Percentiles rank a stretch among this genome's conserved stretches.
phyloP scores from a whole-genome alignment of 2,888 invertebrate species.

The Cerceris ruficornis region DNA sequence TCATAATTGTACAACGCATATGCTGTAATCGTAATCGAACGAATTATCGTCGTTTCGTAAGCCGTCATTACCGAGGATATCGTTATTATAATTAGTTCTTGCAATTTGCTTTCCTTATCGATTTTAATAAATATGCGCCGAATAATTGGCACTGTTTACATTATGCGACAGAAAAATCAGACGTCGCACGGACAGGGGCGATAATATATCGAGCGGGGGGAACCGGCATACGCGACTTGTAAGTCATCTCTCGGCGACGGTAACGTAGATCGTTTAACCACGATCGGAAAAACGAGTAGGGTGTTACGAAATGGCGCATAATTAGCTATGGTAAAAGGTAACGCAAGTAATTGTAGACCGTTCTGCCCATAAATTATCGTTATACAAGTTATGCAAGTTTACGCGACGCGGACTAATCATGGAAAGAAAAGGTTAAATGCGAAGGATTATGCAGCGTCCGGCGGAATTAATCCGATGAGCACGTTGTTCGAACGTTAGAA shows the following conservation, averaged over 20 bases:
- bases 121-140: background rate
- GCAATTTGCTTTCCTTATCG: background rate
- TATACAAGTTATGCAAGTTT: background rate
- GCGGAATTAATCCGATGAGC: too few species aligned
- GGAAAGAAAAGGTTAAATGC: slow-evolving; percentile 12
- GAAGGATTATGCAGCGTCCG: background rate
- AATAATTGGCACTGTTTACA: slow-evolving; percentile 30
- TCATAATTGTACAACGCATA: background rate
- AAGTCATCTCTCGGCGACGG: slow-evolving; percentile 37
- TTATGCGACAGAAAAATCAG: slow-evolving; percentile 7
- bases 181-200: slow-evolving; percentile 8
- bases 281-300: slow-evolving; percentile 5
- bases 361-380: slow-evolving; percentile 3
- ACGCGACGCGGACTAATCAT: background rate
- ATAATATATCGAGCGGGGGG: slow-evolving; percentile 38
- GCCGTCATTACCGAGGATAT: background rate
- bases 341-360: slow-evolving; percentile 1
- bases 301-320: slow-evolving; percentile 40
- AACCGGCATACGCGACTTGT: slow-evolving; percentile 26
- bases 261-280: slow-evolving; percentile 18
- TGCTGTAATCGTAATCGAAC: background rate
- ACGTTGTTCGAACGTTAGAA: too few species aligned
- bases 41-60: background rate
- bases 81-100: slow-evolving; percentile 1
- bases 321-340: background rate